Evolutionary conservation across 2,797 vertebrate species (phyloP).

Genomic region (Miichthys miiuy): DNA sequence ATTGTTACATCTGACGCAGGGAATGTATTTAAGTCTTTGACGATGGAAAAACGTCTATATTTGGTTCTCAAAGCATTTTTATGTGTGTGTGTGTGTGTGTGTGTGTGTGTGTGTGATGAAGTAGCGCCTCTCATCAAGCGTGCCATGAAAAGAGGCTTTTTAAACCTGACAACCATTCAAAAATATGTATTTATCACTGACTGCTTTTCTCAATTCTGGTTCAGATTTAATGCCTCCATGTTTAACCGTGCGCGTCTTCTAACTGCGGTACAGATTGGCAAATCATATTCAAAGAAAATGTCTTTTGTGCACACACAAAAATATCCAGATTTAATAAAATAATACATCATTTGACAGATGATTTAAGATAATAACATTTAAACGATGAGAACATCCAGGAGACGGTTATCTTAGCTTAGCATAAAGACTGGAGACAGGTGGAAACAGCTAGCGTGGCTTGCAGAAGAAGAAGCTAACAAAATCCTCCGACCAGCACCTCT

Average conservation of each 20-base stretch:
- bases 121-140: conserved; percentile 5
- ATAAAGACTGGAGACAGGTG: background rate
- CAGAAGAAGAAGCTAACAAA: background rate
- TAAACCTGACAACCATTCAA: conserved; percentile 50
- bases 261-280: conserved; percentile 3
- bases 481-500: background rate
- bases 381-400: background rate
- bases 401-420: no score
- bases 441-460: background rate
- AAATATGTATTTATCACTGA: conserved; percentile 38
- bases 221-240: conserved; percentile 25
- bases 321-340: background rate
- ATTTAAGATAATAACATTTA: conserved; percentile 7
- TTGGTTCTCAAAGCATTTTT: conserved; percentile 25
- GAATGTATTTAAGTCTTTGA: conserved; percentile 11
- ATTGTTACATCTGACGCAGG: conserved; percentile 28
- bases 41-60: conserved; percentile 21
- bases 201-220: conserved; percentile 4
- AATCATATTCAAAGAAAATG: conserved; percentile 7
- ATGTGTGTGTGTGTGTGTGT: conserved; percentile 26
- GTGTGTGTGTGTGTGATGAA: conserved; percentile 11
- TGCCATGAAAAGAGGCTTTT: conserved; percentile 45
- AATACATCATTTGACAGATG: background rate
- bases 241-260: conserved; percentile 29
- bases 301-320: background rate